Percentiles rank a stretch among this genome's conserved stretches.
Conservation (phyloP, 64 coral and sea anemone species). For the Montipora cactus region DNA sequence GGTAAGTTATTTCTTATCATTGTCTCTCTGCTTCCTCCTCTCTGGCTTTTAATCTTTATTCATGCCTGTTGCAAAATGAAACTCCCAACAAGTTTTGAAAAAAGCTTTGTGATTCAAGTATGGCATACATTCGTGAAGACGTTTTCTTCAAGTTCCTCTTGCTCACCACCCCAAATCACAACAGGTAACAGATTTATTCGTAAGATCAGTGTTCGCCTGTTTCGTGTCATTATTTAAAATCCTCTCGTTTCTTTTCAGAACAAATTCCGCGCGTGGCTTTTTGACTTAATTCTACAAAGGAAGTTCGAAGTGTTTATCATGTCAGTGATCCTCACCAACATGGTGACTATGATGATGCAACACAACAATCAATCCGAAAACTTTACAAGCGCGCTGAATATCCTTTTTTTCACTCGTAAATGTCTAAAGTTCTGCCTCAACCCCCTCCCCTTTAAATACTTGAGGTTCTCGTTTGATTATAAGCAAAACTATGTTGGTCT, state of each 20-base stretch:
- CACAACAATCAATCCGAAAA: conserved; percentile 83
- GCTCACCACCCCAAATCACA: background rate
- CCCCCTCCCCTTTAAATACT: no score
- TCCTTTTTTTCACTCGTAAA: conserved; percentile 68
- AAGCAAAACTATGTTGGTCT: no score
- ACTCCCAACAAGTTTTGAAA: no score
- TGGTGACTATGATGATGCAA: conserved; percentile 95
- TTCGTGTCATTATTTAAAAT: background rate
- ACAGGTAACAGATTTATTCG: background rate
- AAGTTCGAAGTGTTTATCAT: conserved; percentile 99
- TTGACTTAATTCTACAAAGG: conserved; percentile 89
- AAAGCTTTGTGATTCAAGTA: no score
- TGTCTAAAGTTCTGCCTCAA: background rate
- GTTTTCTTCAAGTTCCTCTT: background rate
- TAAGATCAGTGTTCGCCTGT: background rate
- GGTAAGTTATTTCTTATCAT: no score
- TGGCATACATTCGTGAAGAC: no score
- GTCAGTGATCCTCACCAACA: conserved; percentile 89
- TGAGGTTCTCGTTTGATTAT: no score
- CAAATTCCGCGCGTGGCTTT: conserved; percentile 85
- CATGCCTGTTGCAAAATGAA: no score
- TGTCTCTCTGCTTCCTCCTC: no score
- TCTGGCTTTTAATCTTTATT: no score
- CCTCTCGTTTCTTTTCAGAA: conserved; percentile 54
- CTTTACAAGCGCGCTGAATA: conserved; percentile 75